Evolutionary conservation across 2,113 vertebrate genomes (phyloP).

Genomic region (Pachyramphus minor): DNA sequence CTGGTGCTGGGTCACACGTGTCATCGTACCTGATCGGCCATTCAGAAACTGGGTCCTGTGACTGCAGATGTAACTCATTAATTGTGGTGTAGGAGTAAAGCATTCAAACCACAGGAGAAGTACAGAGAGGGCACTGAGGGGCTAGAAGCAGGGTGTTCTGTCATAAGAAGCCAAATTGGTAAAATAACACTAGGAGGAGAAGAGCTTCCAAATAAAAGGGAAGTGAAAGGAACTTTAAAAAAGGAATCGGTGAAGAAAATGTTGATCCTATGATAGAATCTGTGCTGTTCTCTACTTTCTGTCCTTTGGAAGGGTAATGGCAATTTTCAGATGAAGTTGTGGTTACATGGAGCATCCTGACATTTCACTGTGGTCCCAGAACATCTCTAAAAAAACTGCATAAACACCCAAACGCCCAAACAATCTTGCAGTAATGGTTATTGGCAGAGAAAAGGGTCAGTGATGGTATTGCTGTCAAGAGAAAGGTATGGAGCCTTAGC

Average conservation of each 20-base stretch:
- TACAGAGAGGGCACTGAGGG: neutral
- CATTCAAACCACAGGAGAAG: neutral
- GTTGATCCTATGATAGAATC: neutral
- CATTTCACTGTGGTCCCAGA: neutral
- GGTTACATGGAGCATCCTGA: neutral
- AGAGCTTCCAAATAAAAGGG: neutral
- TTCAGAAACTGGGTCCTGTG: neutral
- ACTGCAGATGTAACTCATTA: neutral
- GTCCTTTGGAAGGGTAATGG: neutral
- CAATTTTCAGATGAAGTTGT: neutral
- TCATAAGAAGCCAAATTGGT: neutral
- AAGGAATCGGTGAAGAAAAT: neutral
- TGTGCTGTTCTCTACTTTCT: neutral
- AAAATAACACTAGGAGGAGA: neutral
- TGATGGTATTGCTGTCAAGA: neutral
- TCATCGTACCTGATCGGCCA: accelerated
- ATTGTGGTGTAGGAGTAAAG: neutral
- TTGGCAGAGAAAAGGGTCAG: neutral
- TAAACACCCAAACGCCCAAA: neutral
- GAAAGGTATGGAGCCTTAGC: neutral
- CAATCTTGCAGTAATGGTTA: neutral
- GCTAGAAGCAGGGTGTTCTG: neutral
- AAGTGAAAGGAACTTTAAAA: neutral
- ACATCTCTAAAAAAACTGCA: neutral
- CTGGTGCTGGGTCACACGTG: neutral